A percentile compares a stretch with the other conserved stretches of the same genome.
phyloP scores from a whole-genome alignment of 2,113 vertebrate genomes.

The Cochlearius cochlearius region DNA sequence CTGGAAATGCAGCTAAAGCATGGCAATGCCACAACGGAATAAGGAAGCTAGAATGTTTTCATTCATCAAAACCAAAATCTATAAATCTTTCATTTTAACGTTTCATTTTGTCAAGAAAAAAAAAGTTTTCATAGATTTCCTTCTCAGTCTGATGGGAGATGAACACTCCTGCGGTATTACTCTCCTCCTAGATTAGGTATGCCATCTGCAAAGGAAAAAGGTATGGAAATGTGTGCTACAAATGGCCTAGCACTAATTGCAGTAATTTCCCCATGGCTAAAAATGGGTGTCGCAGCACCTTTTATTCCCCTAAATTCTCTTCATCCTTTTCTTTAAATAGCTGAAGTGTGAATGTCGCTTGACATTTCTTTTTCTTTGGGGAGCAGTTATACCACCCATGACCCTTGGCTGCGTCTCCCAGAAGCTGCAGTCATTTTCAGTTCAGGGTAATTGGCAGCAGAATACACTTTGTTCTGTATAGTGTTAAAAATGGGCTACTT shows the following conservation, averaged over 20 bases:
- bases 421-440: conserved; percentile 66
- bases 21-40: background rate
- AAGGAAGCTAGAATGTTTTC: background rate
- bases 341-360: conserved; percentile 19
- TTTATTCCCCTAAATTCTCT: background rate
- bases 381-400: conserved; percentile 16
- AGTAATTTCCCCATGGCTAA: background rate
- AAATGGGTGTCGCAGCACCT: background rate
- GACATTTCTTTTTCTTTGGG: conserved; percentile 26
- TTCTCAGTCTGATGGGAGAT: background rate
- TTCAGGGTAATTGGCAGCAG: conserved; percentile 64
- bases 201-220: background rate
- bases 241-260: background rate
- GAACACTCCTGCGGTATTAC: background rate
- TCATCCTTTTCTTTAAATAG: background rate
- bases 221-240: background rate
- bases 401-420: conserved; percentile 63
- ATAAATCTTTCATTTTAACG: background rate
- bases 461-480: conserved; percentile 69
- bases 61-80: conserved; percentile 5
- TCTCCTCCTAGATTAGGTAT: background rate
- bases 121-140: background rate
- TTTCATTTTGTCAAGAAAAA: background rate
- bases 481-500: conserved; percentile 77
- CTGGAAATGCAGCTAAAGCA: background rate